Percentiles rank a stretch among this genome's conserved stretches.
phyloP scores from a whole-genome alignment of 2,888 invertebrate species.

The Drosophila affinis region DNA sequence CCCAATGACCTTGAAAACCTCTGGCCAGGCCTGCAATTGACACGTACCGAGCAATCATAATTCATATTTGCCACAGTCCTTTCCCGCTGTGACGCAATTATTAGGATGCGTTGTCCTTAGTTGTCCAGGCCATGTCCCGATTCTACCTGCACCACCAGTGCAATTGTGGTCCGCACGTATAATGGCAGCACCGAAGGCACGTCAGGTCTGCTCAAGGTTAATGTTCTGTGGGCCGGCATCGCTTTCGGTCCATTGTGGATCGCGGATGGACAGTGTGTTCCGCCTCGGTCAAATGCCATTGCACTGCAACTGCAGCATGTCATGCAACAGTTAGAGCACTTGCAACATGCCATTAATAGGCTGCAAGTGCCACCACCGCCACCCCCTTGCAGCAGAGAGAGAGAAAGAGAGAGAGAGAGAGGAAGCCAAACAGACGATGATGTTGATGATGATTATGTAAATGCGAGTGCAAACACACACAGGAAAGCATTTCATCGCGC shows the following conservation, averaged over 20 bases:
- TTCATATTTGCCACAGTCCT: conserved; percentile 69
- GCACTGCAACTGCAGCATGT: conserved; percentile 44
- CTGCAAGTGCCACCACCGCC: conserved; percentile 59
- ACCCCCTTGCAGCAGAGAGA: conserved; percentile 12
- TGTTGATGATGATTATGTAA: conserved; percentile 51
- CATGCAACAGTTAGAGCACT: conserved; percentile 43
- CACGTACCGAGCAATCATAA: conserved; percentile 74
- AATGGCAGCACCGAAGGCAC: conserved; percentile 33
- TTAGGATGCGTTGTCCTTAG: conserved; percentile 42
- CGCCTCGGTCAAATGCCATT: conserved; percentile 57
- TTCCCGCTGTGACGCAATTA: conserved; percentile 67
- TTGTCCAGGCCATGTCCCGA: conserved; percentile 34
- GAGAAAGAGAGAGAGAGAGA: conserved; percentile 1
- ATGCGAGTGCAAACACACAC: conserved; percentile 48
- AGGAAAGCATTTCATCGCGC: conserved; percentile 75
- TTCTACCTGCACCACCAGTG: conserved; percentile 58
- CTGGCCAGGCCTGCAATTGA: conserved; percentile 61
- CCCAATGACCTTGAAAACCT: conserved; percentile 67
- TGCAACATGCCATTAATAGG: conserved; percentile 67
- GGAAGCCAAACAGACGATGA: conserved; percentile 14
- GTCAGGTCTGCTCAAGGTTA: conserved; percentile 59
- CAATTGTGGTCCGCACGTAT: conserved; percentile 76
- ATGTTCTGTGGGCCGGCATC: conserved; percentile 36
- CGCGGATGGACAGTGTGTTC: conserved; percentile 13
- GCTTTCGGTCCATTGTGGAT: conserved; percentile 10